These are phyloP conservation scores for Toxotes chatareus DNA, from an alignment of 2,113 vertebrate genomes.

Conservation along the genomic window DNA sequence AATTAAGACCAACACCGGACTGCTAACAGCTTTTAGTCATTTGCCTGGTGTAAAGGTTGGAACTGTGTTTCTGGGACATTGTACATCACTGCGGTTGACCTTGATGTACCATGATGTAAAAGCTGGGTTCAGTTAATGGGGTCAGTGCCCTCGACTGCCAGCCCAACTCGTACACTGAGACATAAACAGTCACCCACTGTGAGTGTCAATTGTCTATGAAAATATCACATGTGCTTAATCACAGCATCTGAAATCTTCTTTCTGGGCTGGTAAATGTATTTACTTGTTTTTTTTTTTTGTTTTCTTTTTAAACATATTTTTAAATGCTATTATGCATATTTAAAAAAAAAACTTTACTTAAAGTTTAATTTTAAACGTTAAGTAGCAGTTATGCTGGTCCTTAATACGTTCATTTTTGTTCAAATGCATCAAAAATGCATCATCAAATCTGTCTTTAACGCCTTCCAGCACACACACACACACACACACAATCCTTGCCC, in stretches of 20 bases:
- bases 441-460: background rate
- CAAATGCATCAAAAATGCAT: background rate
- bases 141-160: conserved; percentile 29
- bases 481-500: conserved; percentile 2
- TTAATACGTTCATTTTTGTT: background rate
- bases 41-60: background rate
- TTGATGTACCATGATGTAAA: conserved; percentile 41
- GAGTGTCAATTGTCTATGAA: background rate
- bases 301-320: background rate
- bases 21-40: conserved; percentile 41
- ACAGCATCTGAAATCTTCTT: conserved; percentile 2
- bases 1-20: background rate
- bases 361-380: too few species aligned
- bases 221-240: background rate
- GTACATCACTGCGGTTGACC: conserved; percentile 30
- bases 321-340: background rate
- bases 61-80: background rate
- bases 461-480: background rate
- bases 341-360: background rate
- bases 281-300: background rate
- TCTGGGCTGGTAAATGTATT: background rate
- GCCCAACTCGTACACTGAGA: background rate
- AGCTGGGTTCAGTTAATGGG: conserved; percentile 38
- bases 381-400: too few species aligned
- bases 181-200: background rate